Evolutionary conservation across 2,888 invertebrate species (phyloP).

Genomic region (Athalia cordata): DNA sequence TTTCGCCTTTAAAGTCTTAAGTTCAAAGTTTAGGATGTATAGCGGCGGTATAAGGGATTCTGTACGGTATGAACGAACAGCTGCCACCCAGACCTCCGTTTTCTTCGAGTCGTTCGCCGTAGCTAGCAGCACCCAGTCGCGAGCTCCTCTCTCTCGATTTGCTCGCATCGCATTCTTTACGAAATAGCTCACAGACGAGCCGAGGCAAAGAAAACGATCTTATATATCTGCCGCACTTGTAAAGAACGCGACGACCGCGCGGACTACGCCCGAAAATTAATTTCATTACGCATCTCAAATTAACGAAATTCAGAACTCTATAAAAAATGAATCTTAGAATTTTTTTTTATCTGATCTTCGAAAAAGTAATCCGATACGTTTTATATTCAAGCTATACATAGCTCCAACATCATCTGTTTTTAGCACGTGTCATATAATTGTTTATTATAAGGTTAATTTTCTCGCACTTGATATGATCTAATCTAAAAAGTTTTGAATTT

Average conservation of each 20-base stretch:
- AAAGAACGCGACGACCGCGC: too few species aligned
- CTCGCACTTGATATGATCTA: too few species aligned
- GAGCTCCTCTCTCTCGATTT: slow-evolving; percentile 62
- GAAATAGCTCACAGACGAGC: slow-evolving; percentile 57
- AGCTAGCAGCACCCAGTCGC: slow-evolving; percentile 50
- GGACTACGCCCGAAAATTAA: slow-evolving; percentile 34
- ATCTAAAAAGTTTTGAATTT: too few species aligned
- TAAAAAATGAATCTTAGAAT: too few species aligned
- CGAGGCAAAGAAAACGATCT: not conserved
- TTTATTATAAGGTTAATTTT: too few species aligned
- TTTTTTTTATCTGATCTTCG: too few species aligned
- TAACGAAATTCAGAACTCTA: not conserved
- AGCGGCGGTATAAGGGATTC: slow-evolving; percentile 5
- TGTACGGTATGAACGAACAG: slow-evolving; percentile 57
- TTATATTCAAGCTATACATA: too few species aligned
- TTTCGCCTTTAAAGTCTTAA: slow-evolving; percentile 30
- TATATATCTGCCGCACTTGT: not conserved
- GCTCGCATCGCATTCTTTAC: slow-evolving; percentile 69
- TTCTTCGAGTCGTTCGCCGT: slow-evolving; percentile 17
- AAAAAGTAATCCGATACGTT: too few species aligned
- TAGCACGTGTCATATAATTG: too few species aligned
- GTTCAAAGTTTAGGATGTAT: slow-evolving; percentile 26
- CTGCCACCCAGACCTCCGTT: slow-evolving; percentile 65
- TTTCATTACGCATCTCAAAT: slow-evolving; percentile 4
- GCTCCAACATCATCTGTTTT: too few species aligned